Evolutionary conservation across 2,888 invertebrate species (phyloP), one percentile per base, ranked within the genome.

Genomic region (Meteorus cinctellus): DNA sequence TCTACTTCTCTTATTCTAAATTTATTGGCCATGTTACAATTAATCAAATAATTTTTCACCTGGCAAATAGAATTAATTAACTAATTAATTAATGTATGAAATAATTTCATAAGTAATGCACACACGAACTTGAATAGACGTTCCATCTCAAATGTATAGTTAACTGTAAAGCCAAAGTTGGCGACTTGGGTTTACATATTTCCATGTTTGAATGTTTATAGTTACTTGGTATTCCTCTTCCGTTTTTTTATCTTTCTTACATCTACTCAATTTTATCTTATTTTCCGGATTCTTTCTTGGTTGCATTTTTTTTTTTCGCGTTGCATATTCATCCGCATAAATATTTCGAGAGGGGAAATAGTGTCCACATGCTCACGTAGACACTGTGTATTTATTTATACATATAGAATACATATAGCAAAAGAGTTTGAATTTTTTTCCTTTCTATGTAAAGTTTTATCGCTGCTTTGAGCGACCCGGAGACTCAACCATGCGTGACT

Each of bases 101-200:
- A 81, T 78, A 76, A 73, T 72, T 77, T 74, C 76, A 76, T 74
- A 71, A 69, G 80, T 73, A 31, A 67, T 76, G 31, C 78, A 77
- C 76, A 85, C 82, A 82, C 84, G 84, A 84, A 85, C 85, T 81
- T 81, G 75, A 68, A 78, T 83, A 8, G 5, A 10, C 81, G 82
- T 84, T 81, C 83, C 82, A 79, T 78, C 70, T 77, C 83, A 80
- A 75, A 84, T 81, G 80, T 85, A 85, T 85, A 84, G 85, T 85
- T 84, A 85, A 72, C 65, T 63, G 63, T 62, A 19, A 55, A 69
- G 34, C 34, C 55, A 55, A 59, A 69, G 69, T 19, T 59, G 41
- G 55, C 34, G 36, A 27, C 63, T 41, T 67, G 48, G 65, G 36
- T 65, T 65, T 65, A 62, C 60, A 55, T 55, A 55, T 19, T 55